Percentiles rank a stretch among this genome's conserved stretches.
Evolutionary conservation across 2,888 invertebrate species (phyloP).

Genomic region (Leptopilina drosophilae): DNA sequence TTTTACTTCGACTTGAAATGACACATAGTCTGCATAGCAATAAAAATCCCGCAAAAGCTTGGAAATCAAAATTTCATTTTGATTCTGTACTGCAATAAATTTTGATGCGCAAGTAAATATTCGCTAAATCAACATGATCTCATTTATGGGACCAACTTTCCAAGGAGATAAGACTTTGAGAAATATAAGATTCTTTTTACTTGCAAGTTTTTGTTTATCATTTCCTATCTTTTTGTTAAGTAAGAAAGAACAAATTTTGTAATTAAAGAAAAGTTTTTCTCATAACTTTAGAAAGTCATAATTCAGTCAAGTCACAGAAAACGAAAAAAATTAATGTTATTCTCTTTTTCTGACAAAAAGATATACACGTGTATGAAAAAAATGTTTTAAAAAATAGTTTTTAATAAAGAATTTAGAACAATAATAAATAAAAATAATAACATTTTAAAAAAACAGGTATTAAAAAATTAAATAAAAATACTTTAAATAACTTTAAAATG

Average conservation of each 20-base stretch:
- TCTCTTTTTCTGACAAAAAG: too few relatives aligned
- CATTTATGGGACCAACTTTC: not conserved
- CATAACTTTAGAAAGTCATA: not conserved
- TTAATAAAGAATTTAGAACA: not conserved
- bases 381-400: too few relatives aligned
- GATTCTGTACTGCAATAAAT: not conserved
- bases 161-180: not conserved
- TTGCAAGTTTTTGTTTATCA: not conserved
- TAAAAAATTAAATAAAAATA: too few relatives aligned
- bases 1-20: not conserved
- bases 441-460: not conserved
- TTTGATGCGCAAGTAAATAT: slow-evolving; percentile 5
- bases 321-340: too few relatives aligned
- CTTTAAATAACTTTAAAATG: too few relatives aligned
- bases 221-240: not conserved
- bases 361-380: too few relatives aligned
- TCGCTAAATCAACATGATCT: slow-evolving; percentile 14
- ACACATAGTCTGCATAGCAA: not conserved
- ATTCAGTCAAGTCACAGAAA: not conserved
- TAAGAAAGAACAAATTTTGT: not conserved
- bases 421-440: not conserved
- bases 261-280: slow-evolving; percentile 2
- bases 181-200: slow-evolving; percentile 1
- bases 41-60: slow-evolving; percentile 37
- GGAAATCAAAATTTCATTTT: not conserved